Base-by-base conservation (phyloP, 2,113 vertebrate species). In the Casuarius casuarius region DNA sequence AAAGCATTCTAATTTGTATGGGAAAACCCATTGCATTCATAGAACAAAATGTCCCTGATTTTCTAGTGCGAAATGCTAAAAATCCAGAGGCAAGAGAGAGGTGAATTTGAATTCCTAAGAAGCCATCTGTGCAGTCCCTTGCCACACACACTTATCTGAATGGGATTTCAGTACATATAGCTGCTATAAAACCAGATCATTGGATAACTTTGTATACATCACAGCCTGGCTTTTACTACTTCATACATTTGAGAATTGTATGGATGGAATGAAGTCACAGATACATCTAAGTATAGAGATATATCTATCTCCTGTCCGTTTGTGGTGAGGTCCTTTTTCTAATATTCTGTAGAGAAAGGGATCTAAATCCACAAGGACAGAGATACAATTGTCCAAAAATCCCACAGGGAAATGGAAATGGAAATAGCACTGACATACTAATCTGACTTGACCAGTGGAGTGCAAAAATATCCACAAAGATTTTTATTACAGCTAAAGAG, bases 141-240 rank as follows among this genome's bases (percentile, higher is more conserved):
- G 22, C n/a, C 15, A 79, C 51, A 73, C 20, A 76, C 8, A 6
- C 13, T 66, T 44, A 23, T 92, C 35, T 84, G 58, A 80, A 77
- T 56, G 14, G 17, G 31, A 78, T 87, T 95, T 91, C 76, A 56
- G 26, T 73, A 65, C 68, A 93, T 89, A 79, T 62, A 89, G 70
- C 40, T 66, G 35, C 49, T 79, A 78, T 94, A 94, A 94, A 92
- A 82, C 23, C 5, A 2, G n/a, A 86, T 84, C 58, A 82, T 89
- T 92, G 84, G 83, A 56, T 42, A 89, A 62, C 29, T 92, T 72
- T 82, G 52, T 62, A 76, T 84, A 62, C 58, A 82, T 52, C 26
- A n/a, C 35, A 90, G 44, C 3, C 48, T 79, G 38, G 22, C 92
- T 81, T 93, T 95, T 95, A 90, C 68, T 84, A 29, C 56, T 72